Base-by-base conservation (phyloP, 2,888 invertebrate genomes). In the Hydropsyche betteni region DNA sequence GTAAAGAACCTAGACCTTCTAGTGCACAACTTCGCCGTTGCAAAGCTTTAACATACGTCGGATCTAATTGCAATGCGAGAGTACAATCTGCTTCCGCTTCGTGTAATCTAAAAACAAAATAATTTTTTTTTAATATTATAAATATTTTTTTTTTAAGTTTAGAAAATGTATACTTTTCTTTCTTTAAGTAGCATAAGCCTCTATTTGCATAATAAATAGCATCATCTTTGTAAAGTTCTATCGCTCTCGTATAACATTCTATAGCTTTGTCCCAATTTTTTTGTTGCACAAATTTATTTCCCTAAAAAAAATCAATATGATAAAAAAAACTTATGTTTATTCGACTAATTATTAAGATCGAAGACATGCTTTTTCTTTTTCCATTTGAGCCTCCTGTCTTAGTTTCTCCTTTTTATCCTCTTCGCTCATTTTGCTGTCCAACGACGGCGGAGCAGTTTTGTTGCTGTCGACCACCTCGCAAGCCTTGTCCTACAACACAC, bases 241-340 rank as follows among this genome's bases (percentile, higher is more conserved):
- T 96, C 0, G 98, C 98, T 82, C 92, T 90, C 58, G 91, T 92
- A 83, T 99, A 99, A 83, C 93, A 94, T 5, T 89, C 85, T 76
- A 97, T 92, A 0, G 99, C 99, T 80, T 94, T 92, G 34, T 91
- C 90, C 90, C 94, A 99, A 81, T 95, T 91, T 80, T 92, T 89
- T 51, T 88, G 83, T 81, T 92, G 92, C 24, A 97, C 96, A 83
- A 90, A 91, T 80, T 86, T 87, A 84, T 98, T 98, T 24, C 98
- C 98, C 88, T 91, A 83, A 55, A 86, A 87, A 81, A 71, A 80
- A 55, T 78, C 74, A 75, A 33, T 34, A 33, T 16, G 75, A 36
- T 68, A 33, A 75, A 53, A 38, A 24, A 76, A 77, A 24, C 24
- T 10, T 2, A 33, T n/a, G 53, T 24, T 44, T 44, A 44, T 10